These are phyloP conservation scores for Laothoe populi DNA, from an alignment of 2,888 invertebrate species.

Conservation along the genomic window DNA sequence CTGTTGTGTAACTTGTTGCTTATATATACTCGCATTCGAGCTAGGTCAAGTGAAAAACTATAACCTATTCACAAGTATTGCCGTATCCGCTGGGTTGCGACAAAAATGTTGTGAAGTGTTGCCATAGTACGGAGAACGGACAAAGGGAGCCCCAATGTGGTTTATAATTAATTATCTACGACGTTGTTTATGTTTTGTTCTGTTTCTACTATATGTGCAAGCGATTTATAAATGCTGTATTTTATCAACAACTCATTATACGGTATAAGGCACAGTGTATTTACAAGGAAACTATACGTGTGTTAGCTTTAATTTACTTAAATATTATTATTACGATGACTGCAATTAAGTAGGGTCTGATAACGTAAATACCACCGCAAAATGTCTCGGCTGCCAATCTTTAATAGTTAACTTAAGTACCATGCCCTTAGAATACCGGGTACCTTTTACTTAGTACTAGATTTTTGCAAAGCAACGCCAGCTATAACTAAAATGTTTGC, in stretches of 20 bases:
- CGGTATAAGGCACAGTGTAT: not conserved
- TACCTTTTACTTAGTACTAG: not conserved
- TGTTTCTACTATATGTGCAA: not conserved
- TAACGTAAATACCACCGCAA: not conserved
- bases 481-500: too few relatives aligned
- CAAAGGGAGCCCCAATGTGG: not conserved
- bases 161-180: not conserved
- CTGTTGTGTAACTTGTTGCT: constrained; percentile 38
- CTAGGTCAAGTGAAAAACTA: constrained; percentile 61
- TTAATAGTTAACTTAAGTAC: not conserved
- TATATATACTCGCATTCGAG: constrained; percentile 47
- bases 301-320: not conserved
- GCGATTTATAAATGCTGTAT: not conserved
- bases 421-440: not conserved
- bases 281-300: not conserved
- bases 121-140: not conserved
- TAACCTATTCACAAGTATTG: constrained; percentile 38
- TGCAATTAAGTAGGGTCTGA: not conserved
- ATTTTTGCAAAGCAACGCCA: too few relatives aligned
- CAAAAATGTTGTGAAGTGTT: constrained; percentile 27
- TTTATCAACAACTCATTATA: not conserved
- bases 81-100: constrained; percentile 46
- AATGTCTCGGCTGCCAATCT: not conserved
- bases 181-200: not conserved
- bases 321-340: not conserved